Conservation (phyloP, 2,797 vertebrate species). For the Fistularia tabacaria region DNA sequence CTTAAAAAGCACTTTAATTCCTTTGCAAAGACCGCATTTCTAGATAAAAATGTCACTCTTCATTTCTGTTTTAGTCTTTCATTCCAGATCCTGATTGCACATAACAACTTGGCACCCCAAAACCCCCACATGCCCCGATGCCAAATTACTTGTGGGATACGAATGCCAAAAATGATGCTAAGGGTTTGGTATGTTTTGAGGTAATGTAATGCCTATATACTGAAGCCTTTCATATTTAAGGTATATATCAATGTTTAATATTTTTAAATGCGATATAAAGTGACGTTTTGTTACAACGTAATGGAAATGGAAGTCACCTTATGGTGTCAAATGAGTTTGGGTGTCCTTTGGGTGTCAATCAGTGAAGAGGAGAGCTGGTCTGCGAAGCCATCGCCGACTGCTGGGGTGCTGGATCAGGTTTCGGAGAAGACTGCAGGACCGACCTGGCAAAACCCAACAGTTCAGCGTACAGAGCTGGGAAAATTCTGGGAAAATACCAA, state of each 20-base stretch:
- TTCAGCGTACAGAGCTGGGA: too few species aligned
- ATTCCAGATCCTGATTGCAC: conserved; percentile 17
- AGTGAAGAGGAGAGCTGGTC: too few species aligned
- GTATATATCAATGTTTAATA: conserved; percentile 55
- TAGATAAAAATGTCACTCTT: conserved; percentile 48
- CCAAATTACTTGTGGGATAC: conserved; percentile 25
- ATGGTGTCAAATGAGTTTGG: too few species aligned
- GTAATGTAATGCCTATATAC: conserved; percentile 23
- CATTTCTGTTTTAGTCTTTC: conserved; percentile 21
- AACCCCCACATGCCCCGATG: conserved; percentile 1
- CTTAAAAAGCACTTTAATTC: too few species aligned
- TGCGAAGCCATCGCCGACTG: too few species aligned
- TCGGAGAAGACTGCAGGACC: too few species aligned
- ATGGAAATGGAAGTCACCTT: too few species aligned
- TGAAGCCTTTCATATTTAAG: conserved; percentile 11
- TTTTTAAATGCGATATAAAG: conserved; percentile 42
- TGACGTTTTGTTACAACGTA: neutral
- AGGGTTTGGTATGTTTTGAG: conserved; percentile 24
- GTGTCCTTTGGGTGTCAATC: too few species aligned
- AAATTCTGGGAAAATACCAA: too few species aligned
- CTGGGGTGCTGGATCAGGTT: too few species aligned
- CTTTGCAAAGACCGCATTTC: conserved; percentile 34
- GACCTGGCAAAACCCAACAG: too few species aligned
- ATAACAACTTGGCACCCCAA: conserved; percentile 17
- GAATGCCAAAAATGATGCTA: conserved; percentile 44